Evolutionary conservation across 2,888 invertebrate species (phyloP).

Genomic region (Ligdia adustata): DNA sequence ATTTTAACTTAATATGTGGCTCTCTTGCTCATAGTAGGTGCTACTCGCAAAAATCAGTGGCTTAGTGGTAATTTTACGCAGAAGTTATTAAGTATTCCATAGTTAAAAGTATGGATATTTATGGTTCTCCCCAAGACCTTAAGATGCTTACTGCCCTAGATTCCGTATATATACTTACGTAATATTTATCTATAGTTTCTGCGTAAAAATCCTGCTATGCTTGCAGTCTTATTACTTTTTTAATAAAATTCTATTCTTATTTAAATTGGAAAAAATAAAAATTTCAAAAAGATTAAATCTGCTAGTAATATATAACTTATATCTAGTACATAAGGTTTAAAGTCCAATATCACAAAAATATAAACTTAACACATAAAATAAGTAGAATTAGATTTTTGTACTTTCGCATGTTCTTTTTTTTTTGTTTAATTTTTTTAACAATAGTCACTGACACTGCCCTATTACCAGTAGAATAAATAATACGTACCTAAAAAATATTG

Average conservation of each 20-base stretch:
- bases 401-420: constrained; percentile 23
- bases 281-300: constrained; percentile 2
- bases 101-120: no score
- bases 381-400: constrained; percentile 12
- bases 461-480: constrained; percentile 9
- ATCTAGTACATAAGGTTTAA: constrained; percentile 23
- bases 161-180: no score
- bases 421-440: neutral
- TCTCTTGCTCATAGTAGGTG: neutral
- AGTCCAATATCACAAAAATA: constrained; percentile 29
- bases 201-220: neutral
- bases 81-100: no score
- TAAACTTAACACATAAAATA: constrained; percentile 21
- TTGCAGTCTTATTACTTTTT: neutral
- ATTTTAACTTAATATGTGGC: neutral
- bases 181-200: no score
- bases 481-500: no score
- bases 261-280: neutral
- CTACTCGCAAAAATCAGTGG: neutral
- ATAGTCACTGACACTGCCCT: constrained; percentile 32
- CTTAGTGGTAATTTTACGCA: no score
- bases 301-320: constrained; percentile 10
- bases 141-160: no score
- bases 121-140: no score
- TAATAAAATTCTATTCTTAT: no score